Evolutionary conservation across 2,888 invertebrate species (phyloP).

Genomic region (Lissocephala sabroskyi): DNA sequence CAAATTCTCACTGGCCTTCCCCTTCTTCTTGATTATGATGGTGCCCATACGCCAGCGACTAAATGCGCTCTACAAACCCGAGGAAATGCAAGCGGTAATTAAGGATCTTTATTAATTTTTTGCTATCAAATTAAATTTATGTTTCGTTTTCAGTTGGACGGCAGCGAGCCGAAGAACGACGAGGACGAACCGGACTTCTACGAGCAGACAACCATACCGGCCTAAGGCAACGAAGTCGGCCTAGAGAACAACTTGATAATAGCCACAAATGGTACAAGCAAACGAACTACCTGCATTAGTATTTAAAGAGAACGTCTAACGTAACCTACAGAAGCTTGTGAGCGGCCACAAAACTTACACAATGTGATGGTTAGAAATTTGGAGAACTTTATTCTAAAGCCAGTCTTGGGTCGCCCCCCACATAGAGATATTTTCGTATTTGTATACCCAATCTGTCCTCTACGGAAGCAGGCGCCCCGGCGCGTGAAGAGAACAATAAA

Average conservation of each 20-base stretch:
- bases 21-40: conserved; percentile 94
- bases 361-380: neutral
- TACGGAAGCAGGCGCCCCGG: too few relatives aligned
- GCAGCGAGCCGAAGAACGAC: conserved; percentile 84
- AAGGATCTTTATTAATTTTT: neutral
- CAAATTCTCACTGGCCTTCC: conserved; percentile 89
- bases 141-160: conserved; percentile 81
- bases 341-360: neutral
- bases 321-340: neutral
- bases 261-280: conserved; percentile 31
- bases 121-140: conserved; percentile 2
- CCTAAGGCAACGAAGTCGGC: conserved; percentile 73
- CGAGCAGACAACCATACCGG: conserved; percentile 89
- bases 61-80: conserved; percentile 81
- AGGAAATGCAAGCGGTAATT: conserved; percentile 89
- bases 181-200: conserved; percentile 96
- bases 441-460: too few relatives aligned
- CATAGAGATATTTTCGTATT: too few relatives aligned
- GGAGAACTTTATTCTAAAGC: too few relatives aligned
- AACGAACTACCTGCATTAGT: conserved; percentile 62
- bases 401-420: neutral
- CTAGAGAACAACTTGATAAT: neutral
- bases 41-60: conserved; percentile 88
- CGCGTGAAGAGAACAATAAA: too few relatives aligned
- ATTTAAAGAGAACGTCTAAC: conserved; percentile 37